These are phyloP conservation scores for Gryllus longicercus DNA, from an alignment of 2,888 invertebrate species.

Conservation along the genomic window DNA sequence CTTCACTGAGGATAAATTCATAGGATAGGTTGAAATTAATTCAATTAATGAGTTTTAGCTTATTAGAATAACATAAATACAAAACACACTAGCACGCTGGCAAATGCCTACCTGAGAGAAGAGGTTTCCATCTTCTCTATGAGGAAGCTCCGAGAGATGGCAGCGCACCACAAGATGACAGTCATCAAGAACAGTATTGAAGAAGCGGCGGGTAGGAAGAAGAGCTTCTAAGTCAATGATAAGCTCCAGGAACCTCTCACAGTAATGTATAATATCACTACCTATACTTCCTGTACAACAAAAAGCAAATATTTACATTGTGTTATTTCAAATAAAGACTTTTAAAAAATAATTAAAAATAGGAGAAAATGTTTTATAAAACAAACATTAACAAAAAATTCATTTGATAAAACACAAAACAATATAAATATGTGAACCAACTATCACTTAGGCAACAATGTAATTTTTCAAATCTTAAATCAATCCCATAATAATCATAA, in stretches of 20 bases:
- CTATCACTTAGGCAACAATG: too few species aligned
- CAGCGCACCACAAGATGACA: slow-evolving; percentile 89
- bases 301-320: slow-evolving; percentile 25
- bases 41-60: background rate
- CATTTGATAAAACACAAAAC: too few species aligned
- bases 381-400: too few species aligned
- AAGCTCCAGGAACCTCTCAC: slow-evolving; percentile 93
- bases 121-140: slow-evolving; percentile 79
- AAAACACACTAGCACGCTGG: background rate
- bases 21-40: background rate
- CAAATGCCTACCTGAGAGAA: slow-evolving; percentile 78
- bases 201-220: slow-evolving; percentile 91
- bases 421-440: too few species aligned
- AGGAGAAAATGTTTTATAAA: too few species aligned
- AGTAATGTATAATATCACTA: slow-evolving; percentile 63
- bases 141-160: slow-evolving; percentile 70
- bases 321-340: slow-evolving; percentile 18
- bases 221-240: slow-evolving; percentile 94
- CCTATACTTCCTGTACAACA: slow-evolving; percentile 47
- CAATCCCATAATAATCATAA: too few species aligned
- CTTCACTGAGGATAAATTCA: too few species aligned
- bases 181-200: slow-evolving; percentile 94
- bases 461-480: too few species aligned
- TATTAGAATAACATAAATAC: background rate
- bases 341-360: slow-evolving; percentile 20